Conservation (phyloP, 2,797 vertebrate species). For the Euphonia xanthogaster region DNA sequence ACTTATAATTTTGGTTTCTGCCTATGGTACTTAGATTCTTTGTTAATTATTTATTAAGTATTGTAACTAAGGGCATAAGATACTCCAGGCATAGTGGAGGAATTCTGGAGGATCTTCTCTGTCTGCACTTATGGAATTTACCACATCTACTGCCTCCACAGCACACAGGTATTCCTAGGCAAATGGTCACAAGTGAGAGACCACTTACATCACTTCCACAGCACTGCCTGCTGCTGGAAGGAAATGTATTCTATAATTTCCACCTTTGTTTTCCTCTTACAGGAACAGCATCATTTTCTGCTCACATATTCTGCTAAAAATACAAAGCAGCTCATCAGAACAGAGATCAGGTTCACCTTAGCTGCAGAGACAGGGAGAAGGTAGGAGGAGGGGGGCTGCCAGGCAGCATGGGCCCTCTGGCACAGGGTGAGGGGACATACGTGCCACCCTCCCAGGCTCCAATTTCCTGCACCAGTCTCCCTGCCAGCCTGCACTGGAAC, state of each 20-base stretch:
- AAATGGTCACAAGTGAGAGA: not conserved
- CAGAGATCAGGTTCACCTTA: not conserved
- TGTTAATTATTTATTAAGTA: not conserved
- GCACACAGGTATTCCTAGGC: not conserved
- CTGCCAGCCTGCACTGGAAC: not conserved
- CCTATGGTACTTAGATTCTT: not conserved
- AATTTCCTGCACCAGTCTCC: not conserved
- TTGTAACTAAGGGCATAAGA: not conserved
- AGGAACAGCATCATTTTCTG: not conserved
- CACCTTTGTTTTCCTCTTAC: not conserved
- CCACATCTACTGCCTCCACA: not conserved
- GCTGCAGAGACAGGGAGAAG: not conserved
- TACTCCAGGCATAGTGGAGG: not conserved
- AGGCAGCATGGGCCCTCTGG: not conserved
- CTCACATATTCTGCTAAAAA: not conserved
- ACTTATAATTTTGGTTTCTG: not conserved
- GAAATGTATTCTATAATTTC: not conserved
- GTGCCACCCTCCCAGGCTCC: not conserved
- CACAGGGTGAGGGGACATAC: not conserved
- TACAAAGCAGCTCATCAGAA: not conserved
- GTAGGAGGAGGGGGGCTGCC: not conserved
- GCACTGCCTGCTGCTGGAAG: not conserved
- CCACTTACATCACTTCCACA: not conserved
- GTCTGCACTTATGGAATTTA: not conserved
- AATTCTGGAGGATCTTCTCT: not conserved